Base-by-base conservation (phyloP, 2,797 vertebrate genomes). In the Phylloscopus collybita region DNA sequence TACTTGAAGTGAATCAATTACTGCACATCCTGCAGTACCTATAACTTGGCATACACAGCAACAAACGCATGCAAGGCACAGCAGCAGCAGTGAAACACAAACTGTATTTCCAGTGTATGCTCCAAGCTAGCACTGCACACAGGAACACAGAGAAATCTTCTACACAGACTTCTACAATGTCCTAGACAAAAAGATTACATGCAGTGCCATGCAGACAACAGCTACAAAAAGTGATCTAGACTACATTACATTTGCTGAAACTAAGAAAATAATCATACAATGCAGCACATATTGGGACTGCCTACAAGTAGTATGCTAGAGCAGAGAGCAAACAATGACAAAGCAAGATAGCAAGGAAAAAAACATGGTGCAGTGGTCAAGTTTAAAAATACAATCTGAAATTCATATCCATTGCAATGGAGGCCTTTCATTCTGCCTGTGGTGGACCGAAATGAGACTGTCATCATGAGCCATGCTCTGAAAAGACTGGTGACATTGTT, bases 361-460 rank as follows among this genome's bases (percentile, higher is more conserved):
- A 40, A 29, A 85, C 23, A 59, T 21, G 90, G 90, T 93, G 88
- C 96, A 97, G 98, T 97, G 97, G 98, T 98, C 97, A 98, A 98
- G 98, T 98, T 97, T 96, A 94, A 96, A 95, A 94, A 94, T 82
- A 88, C 20, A 53, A 74, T 94, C 88, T 51, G 59, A 95, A 97
- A 97, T 84, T 88, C 49, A 13, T 90, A 88, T 82, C 64, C n/a
- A 75, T 84, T 73, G 45, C 49, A 93, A 79, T 15, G 64, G 56
- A 96, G 85, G 65, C 69, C 67, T 96, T 97, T 92, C 82, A 80
- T 95, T 97, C 86, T 90, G 83, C 70, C 84, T 26, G 0, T 51
- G 42, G 74, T 56, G 67, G 96, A 96, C 53, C 6, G 1, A 96
- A 97, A 97, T 15, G 3, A 95, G 80, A 80, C 56, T 20, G 53